phyloP scores from a whole-genome alignment of 2,888 invertebrate species.

The Lasioglossum vierecki region DNA sequence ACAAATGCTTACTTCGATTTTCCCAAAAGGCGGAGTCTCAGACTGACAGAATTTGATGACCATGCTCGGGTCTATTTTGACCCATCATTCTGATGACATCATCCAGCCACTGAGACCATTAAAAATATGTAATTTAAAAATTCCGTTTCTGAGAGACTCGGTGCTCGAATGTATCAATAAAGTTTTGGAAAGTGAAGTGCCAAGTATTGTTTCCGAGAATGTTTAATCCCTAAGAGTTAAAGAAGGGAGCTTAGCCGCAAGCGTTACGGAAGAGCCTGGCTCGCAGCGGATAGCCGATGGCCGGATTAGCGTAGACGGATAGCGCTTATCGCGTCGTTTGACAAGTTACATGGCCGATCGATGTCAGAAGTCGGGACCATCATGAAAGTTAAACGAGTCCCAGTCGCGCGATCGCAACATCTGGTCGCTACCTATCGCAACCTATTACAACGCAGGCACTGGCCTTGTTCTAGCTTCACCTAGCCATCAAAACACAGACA shows the following conservation, averaged over 20 bases:
- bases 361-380: conserved; percentile 16
- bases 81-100: neutral
- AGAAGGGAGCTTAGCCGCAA: neutral
- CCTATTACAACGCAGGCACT: conserved; percentile 23
- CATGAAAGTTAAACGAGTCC: conserved; percentile 32
- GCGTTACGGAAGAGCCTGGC: neutral
- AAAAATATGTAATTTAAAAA: neutral
- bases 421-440: conserved; percentile 45
- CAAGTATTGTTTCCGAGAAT: neutral
- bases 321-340: conserved; percentile 6
- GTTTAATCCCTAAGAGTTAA: neutral
- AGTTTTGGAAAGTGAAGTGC: neutral
- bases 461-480: conserved; percentile 61
- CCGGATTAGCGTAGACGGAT: conserved; percentile 5
- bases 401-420: conserved; percentile 37
- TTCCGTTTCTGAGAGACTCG: neutral
- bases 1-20: neutral
- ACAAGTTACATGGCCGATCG: neutral
- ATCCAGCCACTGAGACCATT: neutral
- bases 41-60: neutral
- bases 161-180: neutral
- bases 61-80: neutral
- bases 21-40: neutral
- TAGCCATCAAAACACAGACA: conserved; percentile 54
- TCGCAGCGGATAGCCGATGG: neutral